Base-by-base conservation (phyloP, 1,140 invertebrate genomes). In the Archegozetes longisetosus region DNA sequence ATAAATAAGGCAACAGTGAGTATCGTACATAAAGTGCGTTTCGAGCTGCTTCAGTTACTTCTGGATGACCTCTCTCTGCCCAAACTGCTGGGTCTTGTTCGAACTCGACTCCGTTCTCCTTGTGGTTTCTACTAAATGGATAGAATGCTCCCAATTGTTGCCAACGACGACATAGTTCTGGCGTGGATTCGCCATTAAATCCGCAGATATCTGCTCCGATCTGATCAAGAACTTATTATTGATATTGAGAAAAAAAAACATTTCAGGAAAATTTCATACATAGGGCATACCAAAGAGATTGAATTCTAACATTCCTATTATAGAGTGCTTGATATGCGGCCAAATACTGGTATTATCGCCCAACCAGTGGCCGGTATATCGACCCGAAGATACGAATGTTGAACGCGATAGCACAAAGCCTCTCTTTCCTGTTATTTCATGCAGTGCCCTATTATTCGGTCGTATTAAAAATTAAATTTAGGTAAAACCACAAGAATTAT, bases 41-140 rank as follows among this genome's bases (percentile, higher is more conserved):
- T 65, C 72, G 76, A 1, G 82, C 77, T 1, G 83, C 82, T 51
- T 70, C 66, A 2, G 84, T 76, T 17, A 86, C 83, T 20, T 75
- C 71, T 22, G 76, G 71, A 22, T 55, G 4, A 9, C 53, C 53
- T 25, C 27, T 27, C 20, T 55, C 53, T 4, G 53, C 53, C 20
- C 20, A 55, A 27, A 25, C 73, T 40, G 53, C 66, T 40, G 65
- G 68, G 65, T 71, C 68, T 67, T 74, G 71, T 27, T 66, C 66
- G 69, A 80, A 81, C 26, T 77, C 76, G 25, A 77, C 76, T 64
- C 79, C 76, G 67, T 83, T 80, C 1, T 80, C 79, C 71, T 89
- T 89, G 67, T 91, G 87, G 72, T 88, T 90, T 63, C 87, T 77
- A 1, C 84, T 80, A 73, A 91, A 91, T 17, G 70, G 66, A 61